Base-by-base conservation (phyloP, 2,113 vertebrate species). In the Corythaixoides concolor region DNA sequence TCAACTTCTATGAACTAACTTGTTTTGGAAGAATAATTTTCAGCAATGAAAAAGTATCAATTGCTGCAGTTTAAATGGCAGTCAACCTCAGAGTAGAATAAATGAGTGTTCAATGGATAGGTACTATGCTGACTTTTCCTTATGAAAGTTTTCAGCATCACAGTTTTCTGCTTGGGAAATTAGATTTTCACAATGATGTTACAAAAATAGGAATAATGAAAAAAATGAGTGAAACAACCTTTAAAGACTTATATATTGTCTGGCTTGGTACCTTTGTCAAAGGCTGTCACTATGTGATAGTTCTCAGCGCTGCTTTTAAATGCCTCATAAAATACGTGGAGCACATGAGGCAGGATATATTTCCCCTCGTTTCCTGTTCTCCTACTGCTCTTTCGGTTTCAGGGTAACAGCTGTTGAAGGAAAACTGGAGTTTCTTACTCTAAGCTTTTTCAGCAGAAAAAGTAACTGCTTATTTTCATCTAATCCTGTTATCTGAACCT, bases 361-460 rank as follows among this genome's bases (percentile, higher is more conserved):
- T 94, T 90, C 70, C 20, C 28, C n/a, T 83, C 5, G 32, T 43
- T 93, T 89, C 8, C 62, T 45, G 3, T 79, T 81, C 47, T 77
- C 18, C 24, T 76, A 16, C 56, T 58, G 16, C 19, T 89, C 64
- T 70, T 95, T 73, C 18, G 13, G 23, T 76, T 90, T 95, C 39
- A 76, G 50, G 6, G 12, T 88, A 83, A 80, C n/a, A 67, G 37
- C 72, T 89, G 53, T 59, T 52, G 47, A 84, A 95, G 30, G 64
- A 83, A 93, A 90, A 66, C 35, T 60, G 49, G 15, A 67, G 22
- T 63, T 89, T 92, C 83, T 87, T 90, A 32, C 9, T 16, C 64
- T 56, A 5, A 81, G 73, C 68, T 75, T 93, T 96, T 95, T 93
- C 83, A 92, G 83, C 86, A 94, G 91, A 78, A 95, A 89, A 88